phyloP scores from a whole-genome alignment of 2,797 vertebrate species.

The Poeciliopsis gracilis region DNA sequence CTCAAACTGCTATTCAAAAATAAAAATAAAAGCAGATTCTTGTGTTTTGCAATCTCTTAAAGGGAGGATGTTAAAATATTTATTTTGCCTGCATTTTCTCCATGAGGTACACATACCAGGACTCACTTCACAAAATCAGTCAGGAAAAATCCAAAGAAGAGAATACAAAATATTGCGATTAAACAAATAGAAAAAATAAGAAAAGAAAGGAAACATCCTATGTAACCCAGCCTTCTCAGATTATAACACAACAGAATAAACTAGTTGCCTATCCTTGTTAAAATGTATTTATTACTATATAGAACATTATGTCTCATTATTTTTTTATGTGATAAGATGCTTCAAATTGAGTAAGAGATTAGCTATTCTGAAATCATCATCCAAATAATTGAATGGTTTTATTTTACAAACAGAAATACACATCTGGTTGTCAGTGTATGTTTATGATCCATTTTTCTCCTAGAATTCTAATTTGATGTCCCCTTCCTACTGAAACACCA shows the following conservation, averaged over 20 bases:
- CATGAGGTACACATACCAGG: neutral
- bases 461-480: neutral
- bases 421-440: neutral
- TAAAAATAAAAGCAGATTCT: neutral
- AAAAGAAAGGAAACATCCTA: neutral
- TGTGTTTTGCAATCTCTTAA: neutral
- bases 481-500: neutral
- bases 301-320: neutral
- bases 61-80: neutral
- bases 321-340: neutral
- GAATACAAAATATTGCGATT: neutral
- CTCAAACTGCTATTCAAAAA: neutral
- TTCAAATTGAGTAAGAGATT: neutral
- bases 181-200: neutral
- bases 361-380: neutral
- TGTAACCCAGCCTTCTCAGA: neutral
- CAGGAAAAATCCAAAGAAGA: neutral
- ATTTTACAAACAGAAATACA: neutral
- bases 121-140: neutral
- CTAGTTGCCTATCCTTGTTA: neutral
- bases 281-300: neutral
- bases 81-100: neutral
- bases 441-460: neutral
- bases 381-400: neutral
- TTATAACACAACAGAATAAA: neutral